Base-by-base conservation (phyloP, 2,797 vertebrate species). In the Myotis myotis region DNA sequence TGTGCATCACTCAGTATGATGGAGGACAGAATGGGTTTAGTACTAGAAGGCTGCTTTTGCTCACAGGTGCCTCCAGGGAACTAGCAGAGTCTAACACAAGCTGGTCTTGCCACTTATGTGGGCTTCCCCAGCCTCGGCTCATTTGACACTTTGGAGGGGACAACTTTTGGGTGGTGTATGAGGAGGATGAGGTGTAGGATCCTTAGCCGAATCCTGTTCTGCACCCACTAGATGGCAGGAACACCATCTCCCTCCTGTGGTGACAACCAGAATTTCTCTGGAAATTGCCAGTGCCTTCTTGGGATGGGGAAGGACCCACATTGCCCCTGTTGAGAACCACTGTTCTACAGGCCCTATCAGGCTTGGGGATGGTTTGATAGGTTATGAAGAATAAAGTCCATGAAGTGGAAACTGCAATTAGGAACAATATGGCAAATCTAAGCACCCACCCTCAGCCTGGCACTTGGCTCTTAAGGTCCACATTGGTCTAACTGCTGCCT, bases 1-100 rank as follows among this genome's bases (percentile, higher is more conserved):
- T 30, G 19, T 28, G 36, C 25, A 1, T 62, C 68, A 10, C 1
- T 0, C 23, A 20, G 49, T 1, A 5, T 16, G 36, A 16, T 0
- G 0, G 62, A 25, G 11, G 19, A 44, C 17, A 30, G 68, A 30
- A 16, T 1, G 36, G 10, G 44, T 6, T 25, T 15, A n/a, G 64
- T 15, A 11, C 71, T 28, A 12, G n/a, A 28, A 92, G 51, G 49
- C 76, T 22, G 82, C 47, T 66, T 79, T 68, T 3, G 17, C 25
- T 25, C 19, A 3, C 53, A 0, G 0, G 4, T 0, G 1, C 64
- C 68, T 51, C 10, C 12, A 7, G 57, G 19, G 20, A 36, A 25
- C 25, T 36, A 9, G 28, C 74, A 38, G 17, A 72, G 20, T 0
- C 4, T 49, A 74, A 19, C n/a, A 36, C 41, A 36, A n/a, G 47